A percentile compares a stretch with the other conserved stretches of the same genome.
These are phyloP conservation scores for Eufriesea mexicana DNA, from an alignment of 1,140 invertebrate genomes.

Conservation along the genomic window DNA sequence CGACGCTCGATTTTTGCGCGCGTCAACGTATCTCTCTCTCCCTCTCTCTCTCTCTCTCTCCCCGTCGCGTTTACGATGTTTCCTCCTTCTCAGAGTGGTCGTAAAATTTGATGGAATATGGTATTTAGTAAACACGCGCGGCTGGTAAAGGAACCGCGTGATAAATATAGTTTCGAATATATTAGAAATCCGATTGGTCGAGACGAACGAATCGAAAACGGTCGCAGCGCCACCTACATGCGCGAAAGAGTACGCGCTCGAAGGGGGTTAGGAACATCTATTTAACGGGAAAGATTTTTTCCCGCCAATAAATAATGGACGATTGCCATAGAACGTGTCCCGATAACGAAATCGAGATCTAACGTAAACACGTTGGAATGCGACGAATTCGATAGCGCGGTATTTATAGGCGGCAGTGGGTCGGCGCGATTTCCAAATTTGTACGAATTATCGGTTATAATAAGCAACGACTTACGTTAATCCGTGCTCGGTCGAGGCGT, in stretches of 20 bases:
- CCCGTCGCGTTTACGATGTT: too few species aligned
- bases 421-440: neutral
- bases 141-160: neutral
- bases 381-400: neutral
- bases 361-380: neutral
- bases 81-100: neutral
- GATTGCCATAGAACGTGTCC: too few species aligned
- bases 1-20: neutral
- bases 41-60: too few species aligned
- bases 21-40: neutral
- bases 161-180: too few species aligned
- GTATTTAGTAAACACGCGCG: too few species aligned
- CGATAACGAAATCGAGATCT: neutral
- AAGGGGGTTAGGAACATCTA: neutral
- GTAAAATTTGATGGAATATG: too few species aligned
- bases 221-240: neutral
- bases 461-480: constrained; percentile 1
- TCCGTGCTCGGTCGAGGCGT: neutral
- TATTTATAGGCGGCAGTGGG: neutral
- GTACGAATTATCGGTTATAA: neutral
- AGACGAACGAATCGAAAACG: neutral
- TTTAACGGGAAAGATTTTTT: neutral
- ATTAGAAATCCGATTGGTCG: neutral
- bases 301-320: neutral
- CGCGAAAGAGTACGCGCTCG: too few species aligned